Percentiles rank a stretch among this genome's conserved stretches.
phyloP scores from a whole-genome alignment of 2,113 vertebrate genomes.

The Catharus bicknelli region DNA sequence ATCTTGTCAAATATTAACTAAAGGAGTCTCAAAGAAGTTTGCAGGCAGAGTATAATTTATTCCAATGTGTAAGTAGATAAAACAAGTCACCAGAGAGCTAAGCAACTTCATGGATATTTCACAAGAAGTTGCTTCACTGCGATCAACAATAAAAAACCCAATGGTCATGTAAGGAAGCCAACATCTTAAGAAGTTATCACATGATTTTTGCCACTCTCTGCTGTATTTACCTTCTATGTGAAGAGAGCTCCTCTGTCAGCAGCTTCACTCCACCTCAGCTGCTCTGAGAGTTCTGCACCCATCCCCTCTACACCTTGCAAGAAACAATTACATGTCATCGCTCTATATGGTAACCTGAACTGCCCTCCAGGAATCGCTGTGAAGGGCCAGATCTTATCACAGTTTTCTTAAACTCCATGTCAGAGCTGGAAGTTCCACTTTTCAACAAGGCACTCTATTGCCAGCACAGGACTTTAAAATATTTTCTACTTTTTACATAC shows the following conservation, averaged over 20 bases:
- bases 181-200: background rate
- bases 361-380: rapidly evolving
- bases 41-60: background rate
- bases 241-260: background rate
- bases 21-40: background rate
- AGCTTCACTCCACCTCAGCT: background rate
- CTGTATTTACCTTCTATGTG: background rate
- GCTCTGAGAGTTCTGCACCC: background rate
- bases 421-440: background rate
- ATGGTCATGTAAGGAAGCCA: background rate
- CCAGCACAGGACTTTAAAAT: background rate
- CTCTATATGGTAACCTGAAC: background rate
- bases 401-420: background rate
- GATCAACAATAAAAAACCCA: background rate
- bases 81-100: background rate
- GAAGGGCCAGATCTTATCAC: background rate
- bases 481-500: background rate
- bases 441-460: background rate
- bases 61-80: background rate
- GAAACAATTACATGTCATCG: background rate
- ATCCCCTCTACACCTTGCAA: background rate
- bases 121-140: background rate
- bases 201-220: background rate
- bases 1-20: background rate
- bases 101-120: background rate